A percentile compares a stretch with the other conserved stretches of the same genome.
These are phyloP conservation scores for Eupsittula cactorum DNA, from an alignment of 2,113 vertebrate genomes.

Conservation along the genomic window DNA sequence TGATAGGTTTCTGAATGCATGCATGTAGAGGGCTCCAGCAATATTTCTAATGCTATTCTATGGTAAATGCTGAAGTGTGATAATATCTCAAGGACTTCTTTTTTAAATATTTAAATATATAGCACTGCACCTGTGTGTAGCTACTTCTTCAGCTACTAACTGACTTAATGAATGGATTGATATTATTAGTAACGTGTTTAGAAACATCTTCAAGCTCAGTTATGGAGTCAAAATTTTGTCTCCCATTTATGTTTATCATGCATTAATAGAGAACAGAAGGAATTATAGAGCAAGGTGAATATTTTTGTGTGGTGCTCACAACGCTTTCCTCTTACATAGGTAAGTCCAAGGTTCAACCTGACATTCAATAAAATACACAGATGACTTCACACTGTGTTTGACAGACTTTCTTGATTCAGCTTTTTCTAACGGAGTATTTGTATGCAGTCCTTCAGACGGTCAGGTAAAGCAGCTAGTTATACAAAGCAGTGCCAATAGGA, in stretches of 20 bases:
- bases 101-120: neutral
- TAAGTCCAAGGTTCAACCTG: neutral
- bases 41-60: neutral
- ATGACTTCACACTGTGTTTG: neutral
- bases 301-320: neutral
- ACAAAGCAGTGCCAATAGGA: neutral
- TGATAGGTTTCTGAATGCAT: neutral
- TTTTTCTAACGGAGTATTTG: neutral
- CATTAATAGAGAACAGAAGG: neutral
- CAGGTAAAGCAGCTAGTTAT: neutral
- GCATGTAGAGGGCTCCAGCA: neutral
- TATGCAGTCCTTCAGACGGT: neutral
- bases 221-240: neutral
- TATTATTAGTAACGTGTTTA: neutral
- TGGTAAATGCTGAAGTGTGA: neutral
- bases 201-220: neutral
- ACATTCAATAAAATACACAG: neutral
- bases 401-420: neutral
- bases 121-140: neutral
- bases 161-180: neutral
- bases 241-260: neutral
- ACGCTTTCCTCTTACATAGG: neutral
- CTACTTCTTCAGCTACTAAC: neutral
- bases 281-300: neutral
- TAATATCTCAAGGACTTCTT: neutral